These are phyloP conservation scores for Hippotragus niger DNA, from an alignment of 2,113 vertebrate genomes.

Conservation along the genomic window DNA sequence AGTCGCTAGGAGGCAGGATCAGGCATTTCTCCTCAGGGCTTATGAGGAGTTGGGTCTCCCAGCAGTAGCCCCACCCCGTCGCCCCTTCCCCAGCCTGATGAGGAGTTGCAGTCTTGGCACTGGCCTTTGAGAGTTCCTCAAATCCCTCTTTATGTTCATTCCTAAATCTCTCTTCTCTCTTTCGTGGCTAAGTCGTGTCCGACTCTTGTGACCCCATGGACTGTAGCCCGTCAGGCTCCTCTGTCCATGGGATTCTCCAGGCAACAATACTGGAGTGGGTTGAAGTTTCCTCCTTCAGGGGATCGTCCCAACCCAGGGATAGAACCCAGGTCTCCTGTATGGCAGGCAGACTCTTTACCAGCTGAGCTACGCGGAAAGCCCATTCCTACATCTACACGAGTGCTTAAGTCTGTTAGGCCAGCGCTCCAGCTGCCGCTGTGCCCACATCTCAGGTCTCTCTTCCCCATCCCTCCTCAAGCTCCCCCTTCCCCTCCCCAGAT, in stretches of 20 bases:
- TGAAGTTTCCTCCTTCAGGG: background rate
- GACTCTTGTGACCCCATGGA: background rate
- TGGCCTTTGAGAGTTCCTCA: background rate
- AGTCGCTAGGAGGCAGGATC: background rate
- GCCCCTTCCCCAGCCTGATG: background rate
- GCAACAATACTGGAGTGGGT: background rate
- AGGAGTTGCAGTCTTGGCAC: background rate
- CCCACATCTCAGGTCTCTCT: background rate
- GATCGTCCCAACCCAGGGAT: background rate
- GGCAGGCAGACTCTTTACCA: background rate
- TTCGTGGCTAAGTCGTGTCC: background rate
- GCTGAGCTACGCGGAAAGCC: background rate
- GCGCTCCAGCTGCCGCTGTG: background rate
- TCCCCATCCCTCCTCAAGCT: fast-evolving
- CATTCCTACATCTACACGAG: background rate
- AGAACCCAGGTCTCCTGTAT: background rate
- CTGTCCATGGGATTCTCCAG: background rate
- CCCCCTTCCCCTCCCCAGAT: fast-evolving
- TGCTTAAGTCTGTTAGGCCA: background rate
- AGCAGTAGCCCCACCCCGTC: background rate
- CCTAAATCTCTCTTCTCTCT: background rate
- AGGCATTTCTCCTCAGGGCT: background rate
- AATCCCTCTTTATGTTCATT: background rate
- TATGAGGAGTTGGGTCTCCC: background rate
- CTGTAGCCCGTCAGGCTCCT: background rate